These are phyloP conservation scores for Anhinga rufa DNA, from an alignment of 2,113 vertebrate species.

Conservation along the genomic window DNA sequence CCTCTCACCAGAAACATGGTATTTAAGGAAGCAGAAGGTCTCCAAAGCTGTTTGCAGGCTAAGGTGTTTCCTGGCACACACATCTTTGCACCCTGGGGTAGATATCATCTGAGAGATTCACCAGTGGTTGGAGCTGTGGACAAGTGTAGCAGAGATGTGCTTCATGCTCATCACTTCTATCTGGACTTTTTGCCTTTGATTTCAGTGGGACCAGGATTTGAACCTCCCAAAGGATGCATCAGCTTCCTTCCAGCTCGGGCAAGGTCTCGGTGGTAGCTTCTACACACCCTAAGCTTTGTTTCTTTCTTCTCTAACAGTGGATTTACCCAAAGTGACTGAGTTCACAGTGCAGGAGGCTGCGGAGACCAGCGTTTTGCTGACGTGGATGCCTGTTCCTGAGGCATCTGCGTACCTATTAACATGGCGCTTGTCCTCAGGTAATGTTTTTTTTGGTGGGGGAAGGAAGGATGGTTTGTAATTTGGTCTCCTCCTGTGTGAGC, in stretches of 20 bases:
- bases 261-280: not conserved
- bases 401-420: slow-evolving; percentile 75
- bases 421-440: slow-evolving; percentile 85
- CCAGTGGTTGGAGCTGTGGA: not conserved
- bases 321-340: slow-evolving; percentile 76
- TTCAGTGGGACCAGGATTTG: not conserved
- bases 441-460: not conserved
- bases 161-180: not conserved
- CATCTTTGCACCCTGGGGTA: not conserved
- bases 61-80: not conserved
- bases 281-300: not conserved
- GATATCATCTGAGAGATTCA: not conserved
- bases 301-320: slow-evolving; percentile 62
- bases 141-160: not conserved
- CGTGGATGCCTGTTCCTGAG: slow-evolving; percentile 74
- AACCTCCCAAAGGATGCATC: not conserved
- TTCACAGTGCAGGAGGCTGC: slow-evolving; percentile 70
- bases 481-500: not conserved
- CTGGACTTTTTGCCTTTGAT: not conserved
- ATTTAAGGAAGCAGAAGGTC: not conserved
- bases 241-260: not conserved
- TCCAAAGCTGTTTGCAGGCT: not conserved
- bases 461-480: not conserved
- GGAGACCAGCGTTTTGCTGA: slow-evolving; percentile 71
- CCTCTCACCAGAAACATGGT: not conserved